A percentile compares a stretch with the other conserved stretches of the same genome.
These are phyloP conservation scores for Agonopterix alstromeriana DNA, from an alignment of 2,888 invertebrate species.

Conservation along the genomic window DNA sequence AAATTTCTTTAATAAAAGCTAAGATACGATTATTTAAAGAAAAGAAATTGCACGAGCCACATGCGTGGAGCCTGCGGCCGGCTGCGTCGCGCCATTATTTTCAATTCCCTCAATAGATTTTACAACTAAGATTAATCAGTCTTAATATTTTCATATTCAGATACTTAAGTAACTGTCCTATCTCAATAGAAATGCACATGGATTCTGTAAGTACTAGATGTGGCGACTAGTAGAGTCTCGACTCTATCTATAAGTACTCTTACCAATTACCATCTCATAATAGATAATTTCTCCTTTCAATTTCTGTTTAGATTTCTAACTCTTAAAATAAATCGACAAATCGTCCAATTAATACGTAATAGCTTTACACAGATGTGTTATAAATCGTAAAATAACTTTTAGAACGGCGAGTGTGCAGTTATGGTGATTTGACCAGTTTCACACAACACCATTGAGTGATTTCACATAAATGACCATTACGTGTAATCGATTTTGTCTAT, in stretches of 20 bases:
- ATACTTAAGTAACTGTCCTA: too few relatives aligned
- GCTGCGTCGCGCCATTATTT: slow-evolving; percentile 22
- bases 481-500: slow-evolving; percentile 56
- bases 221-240: not conserved
- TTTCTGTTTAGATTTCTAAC: slow-evolving; percentile 14
- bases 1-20: slow-evolving; percentile 14
- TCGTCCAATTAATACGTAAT: slow-evolving; percentile 37
- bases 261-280: too few relatives aligned
- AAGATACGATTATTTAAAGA: not conserved
- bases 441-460: slow-evolving; percentile 44
- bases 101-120: slow-evolving; percentile 35
- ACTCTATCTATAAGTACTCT: too few relatives aligned
- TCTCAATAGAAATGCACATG: too few relatives aligned
- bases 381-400: slow-evolving; percentile 32
- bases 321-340: slow-evolving; percentile 28
- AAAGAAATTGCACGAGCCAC: too few relatives aligned
- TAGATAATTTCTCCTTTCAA: not conserved
- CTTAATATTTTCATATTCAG: slow-evolving; percentile 14
- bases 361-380: slow-evolving; percentile 30
- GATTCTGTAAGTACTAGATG: too few relatives aligned
- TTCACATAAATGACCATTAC: slow-evolving; percentile 59
- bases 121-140: slow-evolving; percentile 30
- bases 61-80: slow-evolving; percentile 3
- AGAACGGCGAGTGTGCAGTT: slow-evolving; percentile 16
- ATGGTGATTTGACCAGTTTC: slow-evolving; percentile 35